phyloP scores from a whole-genome alignment of 2,888 invertebrate species.

The Phrixothrix hirtus region DNA sequence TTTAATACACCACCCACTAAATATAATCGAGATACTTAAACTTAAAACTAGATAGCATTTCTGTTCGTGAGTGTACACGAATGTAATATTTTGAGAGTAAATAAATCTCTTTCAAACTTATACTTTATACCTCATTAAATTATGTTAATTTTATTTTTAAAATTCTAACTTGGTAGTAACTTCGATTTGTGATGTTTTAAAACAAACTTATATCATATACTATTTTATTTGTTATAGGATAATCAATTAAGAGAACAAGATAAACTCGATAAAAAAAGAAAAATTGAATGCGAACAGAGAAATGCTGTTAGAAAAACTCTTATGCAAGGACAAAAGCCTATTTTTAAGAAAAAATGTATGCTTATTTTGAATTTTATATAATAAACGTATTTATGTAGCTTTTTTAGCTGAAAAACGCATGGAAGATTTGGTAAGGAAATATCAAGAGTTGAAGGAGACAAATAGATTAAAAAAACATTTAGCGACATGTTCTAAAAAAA shows the following conservation, averaged over 20 bases:
- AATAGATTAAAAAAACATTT: conserved; percentile 82
- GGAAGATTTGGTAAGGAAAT: conserved; percentile 75
- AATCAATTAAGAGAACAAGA: conserved; percentile 75
- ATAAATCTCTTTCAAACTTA: too few species aligned
- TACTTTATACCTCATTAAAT: too few species aligned
- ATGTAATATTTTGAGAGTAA: too few species aligned
- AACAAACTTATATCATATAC: not conserved
- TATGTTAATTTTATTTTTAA: not conserved
- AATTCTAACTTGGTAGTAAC: not conserved
- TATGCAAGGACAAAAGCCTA: conserved; percentile 71
- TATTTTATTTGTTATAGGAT: conserved; percentile 54
- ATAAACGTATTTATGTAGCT: too few species aligned
- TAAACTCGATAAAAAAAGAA: conserved; percentile 61
- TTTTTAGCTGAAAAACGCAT: conserved; percentile 77
- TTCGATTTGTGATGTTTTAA: not conserved
- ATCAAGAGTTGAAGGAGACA: conserved; percentile 75
- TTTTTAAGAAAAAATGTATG: conserved; percentile 74
- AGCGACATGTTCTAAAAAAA: conserved; percentile 78
- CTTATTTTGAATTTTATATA: conserved; percentile 28
- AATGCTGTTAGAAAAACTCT: conserved; percentile 63
- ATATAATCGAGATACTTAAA: too few species aligned
- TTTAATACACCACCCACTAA: too few species aligned
- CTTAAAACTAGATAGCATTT: too few species aligned
- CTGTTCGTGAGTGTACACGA: too few species aligned
- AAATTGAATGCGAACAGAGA: conserved; percentile 61